Conservation (phyloP, 1,140 invertebrate genomes). For the Saccostrea cuccullata region DNA sequence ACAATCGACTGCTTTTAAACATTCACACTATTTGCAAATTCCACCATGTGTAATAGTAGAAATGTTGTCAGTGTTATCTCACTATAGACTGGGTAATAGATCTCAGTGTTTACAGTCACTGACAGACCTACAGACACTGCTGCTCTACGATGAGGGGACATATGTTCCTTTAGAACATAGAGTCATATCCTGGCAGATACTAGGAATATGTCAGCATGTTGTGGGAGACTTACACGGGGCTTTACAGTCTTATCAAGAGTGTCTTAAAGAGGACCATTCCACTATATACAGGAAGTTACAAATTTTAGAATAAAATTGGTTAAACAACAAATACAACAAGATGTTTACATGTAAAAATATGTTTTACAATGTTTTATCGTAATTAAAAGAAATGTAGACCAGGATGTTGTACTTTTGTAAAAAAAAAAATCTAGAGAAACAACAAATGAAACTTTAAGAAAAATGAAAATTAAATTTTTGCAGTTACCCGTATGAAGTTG, state of each 20-base stretch:
- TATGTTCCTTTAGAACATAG: background rate
- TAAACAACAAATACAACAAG: no score
- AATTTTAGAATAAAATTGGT: background rate
- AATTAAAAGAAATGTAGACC: no score
- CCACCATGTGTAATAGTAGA: background rate
- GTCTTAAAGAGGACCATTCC: background rate
- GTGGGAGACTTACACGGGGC: background rate
- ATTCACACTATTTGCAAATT: background rate
- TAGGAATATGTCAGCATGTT: background rate
- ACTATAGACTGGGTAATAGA: background rate
- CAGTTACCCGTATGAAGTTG: no score
- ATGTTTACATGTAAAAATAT: no score
- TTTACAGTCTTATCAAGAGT: background rate
- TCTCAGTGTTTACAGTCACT: background rate
- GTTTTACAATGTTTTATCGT: no score
- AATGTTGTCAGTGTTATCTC: background rate
- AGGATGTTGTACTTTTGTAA: no score
- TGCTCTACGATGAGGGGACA: background rate
- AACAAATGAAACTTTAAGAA: no score
- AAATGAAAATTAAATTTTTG: no score
- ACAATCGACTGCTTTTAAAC: background rate
- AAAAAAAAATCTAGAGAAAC: no score
- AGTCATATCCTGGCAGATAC: background rate
- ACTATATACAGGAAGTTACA: background rate
- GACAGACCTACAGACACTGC: conserved; percentile 2